Evolutionary conservation across 2,113 vertebrate genomes (phyloP), one percentile per base, ranked within the genome.

Genomic region (Varanus komodoensis): DNA sequence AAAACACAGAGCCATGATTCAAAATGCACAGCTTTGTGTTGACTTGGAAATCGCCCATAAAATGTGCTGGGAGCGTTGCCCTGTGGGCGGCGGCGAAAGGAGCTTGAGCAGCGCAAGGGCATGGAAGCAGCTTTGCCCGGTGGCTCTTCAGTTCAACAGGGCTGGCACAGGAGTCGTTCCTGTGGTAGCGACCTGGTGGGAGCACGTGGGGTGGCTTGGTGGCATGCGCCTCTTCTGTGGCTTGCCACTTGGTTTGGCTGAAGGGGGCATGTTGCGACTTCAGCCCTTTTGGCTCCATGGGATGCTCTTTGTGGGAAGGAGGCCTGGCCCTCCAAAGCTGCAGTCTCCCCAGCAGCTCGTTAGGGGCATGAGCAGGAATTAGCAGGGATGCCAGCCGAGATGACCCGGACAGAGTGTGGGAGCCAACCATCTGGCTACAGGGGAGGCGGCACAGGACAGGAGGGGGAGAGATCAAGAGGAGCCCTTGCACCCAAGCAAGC

Each of bases 31-130:
- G 50, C 21, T 8, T 74, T 15, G 44, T 32, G 68, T 34, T 83
- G 50, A 12, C 44, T 83, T 89, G 69, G 81, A 89, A 75, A 89
- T 38, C 54, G 23, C 32, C 38, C 69, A 89, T 21, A 54, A 23
- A 38, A 89, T 32, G 44, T 52, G 32, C 25, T 61, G 29, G 81
- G 52, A 71, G 67, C 14, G 29, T 5, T 29, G 12, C 67, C 14
- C 2, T 52, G 44, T 52, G 68, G 67, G 50, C 27, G 14, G 32
- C 15, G 15, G 44, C 78, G 74, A 48, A 77, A 64, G 61, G 85
- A 27, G 17, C 19, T 61, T 52, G 14, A 50, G 27, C 1, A 29
- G 38, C 44, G 32, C 25, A 61, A 61, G 21, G 57, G 12, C 79
- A 57, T 44, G 8, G 50, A 14, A 27, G 52, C 12, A 57, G 48